These are phyloP conservation scores for Mus minutoides DNA, from an alignment of 2,797 vertebrate species.

Conservation along the genomic window DNA sequence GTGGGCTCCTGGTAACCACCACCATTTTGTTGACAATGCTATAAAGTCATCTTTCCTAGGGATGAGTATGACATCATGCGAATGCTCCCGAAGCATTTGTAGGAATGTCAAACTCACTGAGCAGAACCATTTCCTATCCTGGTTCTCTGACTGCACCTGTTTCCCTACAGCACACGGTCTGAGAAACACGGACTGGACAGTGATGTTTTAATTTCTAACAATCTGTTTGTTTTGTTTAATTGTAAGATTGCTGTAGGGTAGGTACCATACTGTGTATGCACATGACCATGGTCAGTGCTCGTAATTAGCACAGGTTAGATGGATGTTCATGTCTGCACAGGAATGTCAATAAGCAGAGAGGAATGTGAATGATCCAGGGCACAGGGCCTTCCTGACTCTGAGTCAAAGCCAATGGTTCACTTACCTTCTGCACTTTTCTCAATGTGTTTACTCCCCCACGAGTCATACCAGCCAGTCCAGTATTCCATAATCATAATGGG, in stretches of 20 bases:
- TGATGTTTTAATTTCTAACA: neutral
- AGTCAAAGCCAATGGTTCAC: constrained; percentile 30
- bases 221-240: neutral
- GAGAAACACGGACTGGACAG: neutral
- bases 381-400: neutral
- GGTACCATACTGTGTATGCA: neutral
- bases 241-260: neutral
- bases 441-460: constrained; percentile 92
- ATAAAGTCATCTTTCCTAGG: neutral
- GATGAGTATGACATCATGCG: no score
- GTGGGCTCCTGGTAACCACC: neutral
- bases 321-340: neutral
- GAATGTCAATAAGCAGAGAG: neutral
- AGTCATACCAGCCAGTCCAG: constrained; percentile 94
- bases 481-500: constrained; percentile 95
- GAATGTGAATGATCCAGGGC: neutral
- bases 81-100: neutral
- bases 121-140: neutral
- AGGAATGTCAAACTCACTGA: neutral
- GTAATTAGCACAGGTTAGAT: neutral
- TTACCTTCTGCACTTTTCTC: constrained; percentile 90
- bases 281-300: no score
- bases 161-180: neutral
- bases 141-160: neutral
- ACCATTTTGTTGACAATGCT: accelerated